A percentile compares a stretch with the other conserved stretches of the same genome.
Conservation (phyloP, 2,888 invertebrate genomes). For the Axea sp. region DNA sequence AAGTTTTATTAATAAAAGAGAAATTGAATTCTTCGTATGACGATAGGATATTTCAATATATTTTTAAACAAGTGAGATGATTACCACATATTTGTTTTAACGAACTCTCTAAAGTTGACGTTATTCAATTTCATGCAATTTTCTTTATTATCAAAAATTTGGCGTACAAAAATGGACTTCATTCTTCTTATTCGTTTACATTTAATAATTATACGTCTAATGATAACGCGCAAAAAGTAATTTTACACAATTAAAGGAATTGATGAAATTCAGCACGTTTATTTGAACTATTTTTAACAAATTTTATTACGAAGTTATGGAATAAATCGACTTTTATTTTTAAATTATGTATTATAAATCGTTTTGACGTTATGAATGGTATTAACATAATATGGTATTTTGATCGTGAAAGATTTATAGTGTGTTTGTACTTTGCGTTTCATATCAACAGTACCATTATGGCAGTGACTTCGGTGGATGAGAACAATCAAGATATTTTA, state of each 20-base stretch:
- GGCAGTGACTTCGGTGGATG: conserved; percentile 32
- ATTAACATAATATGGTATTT: conserved; percentile 28
- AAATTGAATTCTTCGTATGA: background rate
- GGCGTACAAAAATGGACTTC: no score
- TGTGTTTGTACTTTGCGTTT: conserved; percentile 16
- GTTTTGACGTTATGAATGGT: background rate
- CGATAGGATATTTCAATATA: background rate
- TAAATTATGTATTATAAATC: background rate
- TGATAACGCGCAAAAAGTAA: no score
- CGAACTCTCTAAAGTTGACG: no score
- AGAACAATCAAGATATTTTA: conserved; percentile 9
- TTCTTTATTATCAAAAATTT: no score
- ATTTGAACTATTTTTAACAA: no score
- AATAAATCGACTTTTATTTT: conserved; percentile 4
- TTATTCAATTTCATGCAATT: no score
- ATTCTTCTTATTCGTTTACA: no score
- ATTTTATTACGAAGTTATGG: no score
- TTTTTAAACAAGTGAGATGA: conserved; percentile 5
- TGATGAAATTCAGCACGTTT: no score
- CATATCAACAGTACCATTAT: conserved; percentile 31
- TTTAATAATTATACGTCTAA: no score
- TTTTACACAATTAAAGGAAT: no score
- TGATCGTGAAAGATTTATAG: conserved; percentile 22
- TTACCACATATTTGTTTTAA: background rate
- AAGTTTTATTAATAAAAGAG: conserved; percentile 11